These are phyloP conservation scores for Dermatemys mawii DNA, from an alignment of 2,113 vertebrate species.

Conservation along the genomic window DNA sequence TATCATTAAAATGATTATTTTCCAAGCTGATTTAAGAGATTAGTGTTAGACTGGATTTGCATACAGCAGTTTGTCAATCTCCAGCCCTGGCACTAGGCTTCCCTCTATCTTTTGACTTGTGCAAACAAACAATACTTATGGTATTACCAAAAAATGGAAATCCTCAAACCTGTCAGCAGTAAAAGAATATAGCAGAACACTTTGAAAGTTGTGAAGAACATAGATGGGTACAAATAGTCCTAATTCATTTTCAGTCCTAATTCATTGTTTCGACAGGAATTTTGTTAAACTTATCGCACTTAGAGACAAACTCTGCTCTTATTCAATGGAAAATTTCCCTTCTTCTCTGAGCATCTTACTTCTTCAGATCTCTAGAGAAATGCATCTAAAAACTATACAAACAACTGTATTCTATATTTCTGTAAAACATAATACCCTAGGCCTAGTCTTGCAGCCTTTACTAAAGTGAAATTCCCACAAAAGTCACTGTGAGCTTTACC, in stretches of 20 bases:
- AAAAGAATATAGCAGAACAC: background rate
- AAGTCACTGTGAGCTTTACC: background rate
- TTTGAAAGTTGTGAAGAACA: background rate
- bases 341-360: background rate
- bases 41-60: background rate
- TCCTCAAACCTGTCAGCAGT: background rate
- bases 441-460: background rate
- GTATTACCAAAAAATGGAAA: background rate
- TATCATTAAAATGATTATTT: background rate
- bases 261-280: background rate
- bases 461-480: background rate
- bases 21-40: background rate
- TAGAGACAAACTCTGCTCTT: background rate
- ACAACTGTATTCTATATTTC: background rate
- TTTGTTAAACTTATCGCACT: background rate
- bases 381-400: background rate
- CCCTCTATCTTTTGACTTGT: background rate
- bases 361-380: background rate
- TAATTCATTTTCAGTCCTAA: background rate
- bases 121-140: background rate
- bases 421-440: background rate
- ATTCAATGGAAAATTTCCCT: background rate
- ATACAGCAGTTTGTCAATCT: fast-evolving
- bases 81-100: background rate
- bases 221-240: background rate